phyloP scores from a whole-genome alignment of 2,888 invertebrate genomes.

The Watsonalla binaria region DNA sequence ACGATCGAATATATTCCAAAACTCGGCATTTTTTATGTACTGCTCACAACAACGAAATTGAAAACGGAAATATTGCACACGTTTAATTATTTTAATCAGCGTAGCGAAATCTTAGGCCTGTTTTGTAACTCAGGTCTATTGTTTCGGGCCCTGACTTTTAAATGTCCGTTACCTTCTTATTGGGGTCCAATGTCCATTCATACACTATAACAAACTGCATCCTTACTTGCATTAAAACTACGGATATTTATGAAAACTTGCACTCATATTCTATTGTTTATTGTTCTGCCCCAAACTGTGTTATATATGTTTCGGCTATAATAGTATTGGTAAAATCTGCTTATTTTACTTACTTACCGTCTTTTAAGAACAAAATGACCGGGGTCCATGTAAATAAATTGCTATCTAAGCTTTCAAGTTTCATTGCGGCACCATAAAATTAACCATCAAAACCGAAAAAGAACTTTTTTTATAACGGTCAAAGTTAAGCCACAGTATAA shows the following conservation, averaged over 20 bases:
- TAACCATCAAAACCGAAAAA: too few relatives aligned
- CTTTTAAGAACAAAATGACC: too few relatives aligned
- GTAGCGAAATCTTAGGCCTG: not conserved
- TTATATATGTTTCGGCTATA: too few relatives aligned
- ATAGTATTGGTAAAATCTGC: too few relatives aligned
- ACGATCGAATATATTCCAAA: constrained; percentile 16
- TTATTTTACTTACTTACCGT: too few relatives aligned
- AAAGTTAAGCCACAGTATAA: too few relatives aligned
- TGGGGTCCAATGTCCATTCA: not conserved
- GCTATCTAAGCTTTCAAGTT: too few relatives aligned
- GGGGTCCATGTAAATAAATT: too few relatives aligned
- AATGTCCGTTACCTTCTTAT: not conserved
- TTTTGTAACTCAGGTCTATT: not conserved
- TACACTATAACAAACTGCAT: not conserved
- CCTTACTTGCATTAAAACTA: not conserved
- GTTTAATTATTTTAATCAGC: not conserved
- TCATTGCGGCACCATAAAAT: too few relatives aligned
- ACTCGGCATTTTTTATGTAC: constrained; percentile 12
- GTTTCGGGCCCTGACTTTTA: not conserved
- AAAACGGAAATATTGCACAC: not conserved
- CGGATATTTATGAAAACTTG: not conserved
- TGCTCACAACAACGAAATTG: not conserved
- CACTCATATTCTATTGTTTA: not conserved
- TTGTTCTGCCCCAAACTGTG: not conserved
- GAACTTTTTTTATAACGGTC: too few relatives aligned